Conservation (phyloP, 2,113 vertebrate species). For the Prinia subflava region DNA sequence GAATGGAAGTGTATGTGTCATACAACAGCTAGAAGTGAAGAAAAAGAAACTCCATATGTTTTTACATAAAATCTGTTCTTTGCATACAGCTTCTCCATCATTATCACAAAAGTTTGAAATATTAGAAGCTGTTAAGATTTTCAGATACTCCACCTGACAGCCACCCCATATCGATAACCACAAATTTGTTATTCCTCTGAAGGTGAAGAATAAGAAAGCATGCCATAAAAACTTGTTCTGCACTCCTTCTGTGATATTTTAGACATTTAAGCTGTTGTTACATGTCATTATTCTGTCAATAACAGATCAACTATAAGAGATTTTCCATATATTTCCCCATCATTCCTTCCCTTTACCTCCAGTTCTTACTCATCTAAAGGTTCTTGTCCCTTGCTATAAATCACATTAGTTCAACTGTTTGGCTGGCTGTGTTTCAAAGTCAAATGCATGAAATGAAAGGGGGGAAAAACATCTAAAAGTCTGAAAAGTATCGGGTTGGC, state of each 20-base stretch:
- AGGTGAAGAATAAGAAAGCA: constrained; percentile 39
- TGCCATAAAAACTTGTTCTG: constrained; percentile 33
- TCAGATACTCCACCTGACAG: constrained; percentile 4
- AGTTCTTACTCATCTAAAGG: constrained; percentile 7
- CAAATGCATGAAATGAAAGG: neutral
- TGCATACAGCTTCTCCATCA: neutral
- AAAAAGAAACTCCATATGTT: neutral
- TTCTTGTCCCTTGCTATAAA: constrained; percentile 2
- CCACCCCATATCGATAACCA: constrained; percentile 20
- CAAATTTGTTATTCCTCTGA: constrained; percentile 32
- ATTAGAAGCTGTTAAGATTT: constrained; percentile 27
- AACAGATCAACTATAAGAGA: neutral
- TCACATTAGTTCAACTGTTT: neutral
- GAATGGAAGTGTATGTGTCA: neutral
- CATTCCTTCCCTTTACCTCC: neutral
- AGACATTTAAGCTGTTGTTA: constrained; percentile 39
- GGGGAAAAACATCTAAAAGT: neutral
- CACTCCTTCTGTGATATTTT: constrained; percentile 16
- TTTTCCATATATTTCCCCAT: constrained; percentile 16
- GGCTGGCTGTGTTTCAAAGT: neutral
- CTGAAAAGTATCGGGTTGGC: neutral
- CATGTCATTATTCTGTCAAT: constrained; percentile 36
- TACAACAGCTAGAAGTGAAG: neutral
- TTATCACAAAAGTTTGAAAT: neutral
- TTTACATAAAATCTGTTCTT: neutral